Percentiles rank a stretch among this genome's conserved stretches.
Evolutionary conservation across 2,797 vertebrate genomes (phyloP).

Genomic region (Lepilemur ruficaudatus): DNA sequence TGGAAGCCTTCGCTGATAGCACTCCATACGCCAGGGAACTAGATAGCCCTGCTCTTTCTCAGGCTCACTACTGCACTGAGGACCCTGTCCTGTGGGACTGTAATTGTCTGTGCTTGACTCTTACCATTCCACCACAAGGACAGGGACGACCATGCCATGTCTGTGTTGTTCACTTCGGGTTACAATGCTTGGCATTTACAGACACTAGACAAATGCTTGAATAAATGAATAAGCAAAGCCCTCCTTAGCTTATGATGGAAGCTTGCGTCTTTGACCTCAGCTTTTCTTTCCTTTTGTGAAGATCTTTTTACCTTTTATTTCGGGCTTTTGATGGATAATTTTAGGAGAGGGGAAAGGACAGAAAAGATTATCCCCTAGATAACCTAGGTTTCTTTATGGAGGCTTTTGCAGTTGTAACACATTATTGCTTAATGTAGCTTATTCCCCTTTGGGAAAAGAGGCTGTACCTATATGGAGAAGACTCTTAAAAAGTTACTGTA

Average conservation of each 20-base stretch:
- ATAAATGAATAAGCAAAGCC: neutral
- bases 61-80: neutral
- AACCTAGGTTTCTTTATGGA: neutral
- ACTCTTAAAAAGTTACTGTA: constrained; percentile 20
- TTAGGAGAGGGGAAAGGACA: neutral
- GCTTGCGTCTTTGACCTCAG: neutral
- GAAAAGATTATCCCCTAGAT: neutral
- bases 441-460: neutral
- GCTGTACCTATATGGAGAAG: neutral
- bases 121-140: neutral
- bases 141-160: neutral
- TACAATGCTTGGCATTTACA: neutral
- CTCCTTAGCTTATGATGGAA: neutral
- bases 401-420: neutral
- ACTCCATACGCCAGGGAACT: rapidly evolving
- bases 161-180: neutral
- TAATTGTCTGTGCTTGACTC: neutral
- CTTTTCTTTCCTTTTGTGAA: neutral
- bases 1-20: neutral
- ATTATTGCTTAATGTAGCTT: neutral
- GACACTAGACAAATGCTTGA: neutral
- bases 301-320: neutral
- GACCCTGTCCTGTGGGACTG: rapidly evolving
- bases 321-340: neutral
- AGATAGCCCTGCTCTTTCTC: neutral